Conservation (phyloP, 2,888 invertebrate species). For the Drosophila eohydei region DNA sequence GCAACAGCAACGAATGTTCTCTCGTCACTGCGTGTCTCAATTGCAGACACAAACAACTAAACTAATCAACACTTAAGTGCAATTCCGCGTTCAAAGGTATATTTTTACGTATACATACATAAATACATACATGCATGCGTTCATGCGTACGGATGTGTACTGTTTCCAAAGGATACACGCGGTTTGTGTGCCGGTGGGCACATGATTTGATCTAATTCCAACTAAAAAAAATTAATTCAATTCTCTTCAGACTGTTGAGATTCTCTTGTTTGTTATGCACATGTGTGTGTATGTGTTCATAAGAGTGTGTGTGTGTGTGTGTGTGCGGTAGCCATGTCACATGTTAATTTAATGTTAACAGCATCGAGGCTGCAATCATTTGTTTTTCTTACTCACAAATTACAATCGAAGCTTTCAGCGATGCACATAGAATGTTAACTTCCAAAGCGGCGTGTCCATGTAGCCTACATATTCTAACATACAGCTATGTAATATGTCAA, state of each 20-base stretch:
- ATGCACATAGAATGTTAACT: not conserved
- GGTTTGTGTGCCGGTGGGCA: conserved; percentile 24
- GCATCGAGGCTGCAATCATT: conserved; percentile 15
- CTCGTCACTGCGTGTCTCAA: conserved; percentile 11
- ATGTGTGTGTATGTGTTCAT: not conserved
- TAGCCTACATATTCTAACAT: not conserved
- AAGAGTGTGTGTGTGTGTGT: not conserved
- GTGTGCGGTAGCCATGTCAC: conserved; percentile 30
- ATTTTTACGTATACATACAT: not conserved
- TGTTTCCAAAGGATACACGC: conserved; percentile 15
- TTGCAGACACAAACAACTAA: conserved; percentile 44
- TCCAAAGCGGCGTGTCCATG: not conserved
- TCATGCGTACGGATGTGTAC: not conserved
- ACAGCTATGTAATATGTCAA: not conserved
- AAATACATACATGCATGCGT: not conserved
- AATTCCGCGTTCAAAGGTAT: conserved; percentile 42
- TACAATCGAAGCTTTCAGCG: not conserved
- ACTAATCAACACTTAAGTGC: conserved; percentile 45
- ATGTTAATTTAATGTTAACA: conserved; percentile 24
- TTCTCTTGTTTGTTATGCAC: conserved; percentile 11
- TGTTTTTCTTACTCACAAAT: not conserved
- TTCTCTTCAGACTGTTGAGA: not conserved
- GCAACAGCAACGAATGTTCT: conserved; percentile 21
- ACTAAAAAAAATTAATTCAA: conserved; percentile 2
- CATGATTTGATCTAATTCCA: conserved; percentile 8